A percentile compares a stretch with the other conserved stretches of the same genome.
Evolutionary conservation across 1,140 invertebrate species (phyloP).

Genomic region (Potamilus streckersoni): DNA sequence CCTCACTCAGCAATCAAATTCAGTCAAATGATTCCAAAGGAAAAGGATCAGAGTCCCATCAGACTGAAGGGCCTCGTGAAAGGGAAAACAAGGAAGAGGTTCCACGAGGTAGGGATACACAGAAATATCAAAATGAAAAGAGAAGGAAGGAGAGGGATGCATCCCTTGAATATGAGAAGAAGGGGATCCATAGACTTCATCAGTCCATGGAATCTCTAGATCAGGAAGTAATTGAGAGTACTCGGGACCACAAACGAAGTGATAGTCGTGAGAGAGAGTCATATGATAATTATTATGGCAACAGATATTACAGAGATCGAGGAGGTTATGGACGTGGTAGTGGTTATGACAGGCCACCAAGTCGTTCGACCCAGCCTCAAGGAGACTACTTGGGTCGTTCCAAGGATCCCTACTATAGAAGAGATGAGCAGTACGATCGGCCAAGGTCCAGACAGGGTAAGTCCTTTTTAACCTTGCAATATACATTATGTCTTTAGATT

Average conservation of each 20-base stretch:
- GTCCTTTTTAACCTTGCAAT: conserved; percentile 7
- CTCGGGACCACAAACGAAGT: too few species aligned
- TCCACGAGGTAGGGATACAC: not conserved
- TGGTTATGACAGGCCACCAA: conserved; percentile 42
- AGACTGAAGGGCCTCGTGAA: too few species aligned
- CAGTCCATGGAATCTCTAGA: too few species aligned
- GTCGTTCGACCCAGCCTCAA: conserved; percentile 33
- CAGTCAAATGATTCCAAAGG: conserved; percentile 22
- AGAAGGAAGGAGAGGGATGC: conserved; percentile 16
- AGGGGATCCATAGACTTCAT: conserved; percentile 22
- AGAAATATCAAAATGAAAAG: conserved; percentile 3
- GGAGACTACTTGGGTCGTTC: conserved; percentile 21
- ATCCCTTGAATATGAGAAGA: conserved; percentile 25
- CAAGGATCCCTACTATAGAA: conserved; percentile 34
- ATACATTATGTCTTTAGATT: too few species aligned
- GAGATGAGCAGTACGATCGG: conserved; percentile 55
- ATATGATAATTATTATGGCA: conserved; percentile 11
- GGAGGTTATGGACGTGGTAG: conserved; percentile 28
- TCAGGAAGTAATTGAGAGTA: too few species aligned
- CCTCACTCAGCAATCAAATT: conserved; percentile 40
- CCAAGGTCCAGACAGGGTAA: conserved; percentile 50
- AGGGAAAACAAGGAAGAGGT: too few species aligned
- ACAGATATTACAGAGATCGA: conserved; percentile 19
- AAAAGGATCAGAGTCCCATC: conserved; percentile 6
- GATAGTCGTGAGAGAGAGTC: conserved; percentile 6